These are phyloP conservation scores for Dolichoris vasculosae DNA, from an alignment of 1,140 invertebrate genomes.

Conservation along the genomic window DNA sequence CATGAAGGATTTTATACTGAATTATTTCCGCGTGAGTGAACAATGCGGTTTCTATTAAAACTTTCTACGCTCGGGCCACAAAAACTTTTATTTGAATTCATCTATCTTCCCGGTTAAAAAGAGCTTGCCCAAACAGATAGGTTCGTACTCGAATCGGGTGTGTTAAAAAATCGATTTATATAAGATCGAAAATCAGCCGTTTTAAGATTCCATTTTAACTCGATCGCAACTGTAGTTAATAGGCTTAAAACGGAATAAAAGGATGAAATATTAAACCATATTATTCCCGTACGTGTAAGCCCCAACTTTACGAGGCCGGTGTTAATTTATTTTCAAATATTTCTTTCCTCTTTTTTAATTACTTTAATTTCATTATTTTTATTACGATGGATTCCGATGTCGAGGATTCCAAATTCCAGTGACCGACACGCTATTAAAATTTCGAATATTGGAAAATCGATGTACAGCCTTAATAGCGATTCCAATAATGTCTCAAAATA, in stretches of 20 bases:
- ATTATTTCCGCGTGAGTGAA: not conserved
- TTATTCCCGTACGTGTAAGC: not conserved
- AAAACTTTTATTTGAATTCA: conserved; percentile 18
- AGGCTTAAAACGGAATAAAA: not conserved
- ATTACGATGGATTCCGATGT: too few relatives aligned
- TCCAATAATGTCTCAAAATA: too few relatives aligned
- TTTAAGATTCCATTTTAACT: not conserved
- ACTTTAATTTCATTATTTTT: too few relatives aligned
- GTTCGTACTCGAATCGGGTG: not conserved
- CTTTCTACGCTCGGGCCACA: not conserved
- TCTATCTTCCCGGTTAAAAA: not conserved
- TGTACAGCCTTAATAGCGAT: too few relatives aligned
- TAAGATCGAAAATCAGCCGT: not conserved
- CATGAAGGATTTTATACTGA: conserved; percentile 27
- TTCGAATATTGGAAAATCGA: too few relatives aligned
- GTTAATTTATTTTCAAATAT: too few relatives aligned
- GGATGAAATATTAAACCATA: not conserved
- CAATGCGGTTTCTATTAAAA: not conserved
- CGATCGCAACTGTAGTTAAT: not conserved
- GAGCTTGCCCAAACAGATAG: not conserved
- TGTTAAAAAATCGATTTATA: conserved; percentile 6
- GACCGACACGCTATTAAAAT: too few relatives aligned
- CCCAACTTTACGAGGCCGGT: not conserved
- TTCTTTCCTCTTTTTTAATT: too few relatives aligned
- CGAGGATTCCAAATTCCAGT: too few relatives aligned